Evolutionary conservation across 92 coral and sea anemone species (phyloP).

Genomic region (Actinernus sp.): DNA sequence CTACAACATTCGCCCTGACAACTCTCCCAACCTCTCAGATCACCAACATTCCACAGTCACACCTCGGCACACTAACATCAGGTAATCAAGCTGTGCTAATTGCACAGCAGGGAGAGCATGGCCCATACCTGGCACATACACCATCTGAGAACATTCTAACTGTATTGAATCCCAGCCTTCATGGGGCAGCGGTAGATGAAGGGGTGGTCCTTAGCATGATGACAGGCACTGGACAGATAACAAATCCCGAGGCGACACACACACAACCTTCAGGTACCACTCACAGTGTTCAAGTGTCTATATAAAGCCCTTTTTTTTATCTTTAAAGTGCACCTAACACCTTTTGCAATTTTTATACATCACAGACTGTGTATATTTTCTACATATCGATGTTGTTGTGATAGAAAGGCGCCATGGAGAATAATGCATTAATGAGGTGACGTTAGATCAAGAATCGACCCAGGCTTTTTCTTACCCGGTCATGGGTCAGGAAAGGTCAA

Average conservation of each 20-base stretch:
- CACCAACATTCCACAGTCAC: slow-evolving; percentile 69
- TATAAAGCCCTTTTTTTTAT: too few species aligned
- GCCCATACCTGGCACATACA: slow-evolving; percentile 55
- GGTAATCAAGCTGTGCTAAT: slow-evolving; percentile 82
- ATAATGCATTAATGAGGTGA: too few species aligned
- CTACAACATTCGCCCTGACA: slow-evolving; percentile 76
- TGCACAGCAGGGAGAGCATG: slow-evolving; percentile 64
- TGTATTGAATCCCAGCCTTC: slow-evolving; percentile 71
- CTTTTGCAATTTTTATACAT: too few species aligned
- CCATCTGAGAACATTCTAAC: slow-evolving; percentile 78
- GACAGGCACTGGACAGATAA: slow-evolving; percentile 22
- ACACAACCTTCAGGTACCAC: slow-evolving; percentile 37
- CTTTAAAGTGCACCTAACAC: too few species aligned
- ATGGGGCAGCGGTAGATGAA: slow-evolving; percentile 32
- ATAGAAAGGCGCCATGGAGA: too few species aligned
- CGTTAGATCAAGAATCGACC: too few species aligned
- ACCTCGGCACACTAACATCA: slow-evolving; percentile 58
- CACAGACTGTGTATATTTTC: too few species aligned
- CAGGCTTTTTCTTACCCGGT: too few species aligned
- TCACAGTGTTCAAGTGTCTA: background rate
- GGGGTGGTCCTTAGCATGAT: slow-evolving; percentile 51
- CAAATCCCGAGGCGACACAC: slow-evolving; percentile 32
- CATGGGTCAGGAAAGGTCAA: too few species aligned
- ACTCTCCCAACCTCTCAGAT: slow-evolving; percentile 82
- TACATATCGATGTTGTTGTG: too few species aligned